Conservation (phyloP, 2,888 invertebrate species). For the Pyrrhia umbra region DNA sequence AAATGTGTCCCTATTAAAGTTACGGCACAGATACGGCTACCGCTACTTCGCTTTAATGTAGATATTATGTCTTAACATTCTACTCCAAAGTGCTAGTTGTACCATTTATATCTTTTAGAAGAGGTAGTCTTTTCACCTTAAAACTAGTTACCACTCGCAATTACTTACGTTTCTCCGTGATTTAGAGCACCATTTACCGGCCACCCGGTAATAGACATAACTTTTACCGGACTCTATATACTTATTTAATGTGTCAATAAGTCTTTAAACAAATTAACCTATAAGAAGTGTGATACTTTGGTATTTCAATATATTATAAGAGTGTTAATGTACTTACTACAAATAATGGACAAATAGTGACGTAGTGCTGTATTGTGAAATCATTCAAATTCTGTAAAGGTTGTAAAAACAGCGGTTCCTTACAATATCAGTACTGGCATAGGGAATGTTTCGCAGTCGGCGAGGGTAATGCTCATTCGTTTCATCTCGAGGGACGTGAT, state of each 20-base stretch:
- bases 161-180: conserved; percentile 55
- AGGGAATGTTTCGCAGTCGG: conserved; percentile 73
- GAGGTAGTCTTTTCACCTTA: conserved; percentile 46
- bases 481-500: conserved; percentile 79
- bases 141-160: conserved; percentile 47
- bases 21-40: conserved; percentile 47
- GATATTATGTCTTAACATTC: conserved; percentile 38
- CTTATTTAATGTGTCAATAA: conserved; percentile 33
- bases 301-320: neutral
- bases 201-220: conserved; percentile 41
- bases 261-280: conserved; percentile 11
- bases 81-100: conserved; percentile 31
- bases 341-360: neutral
- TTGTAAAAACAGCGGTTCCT: conserved; percentile 59
- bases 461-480: conserved; percentile 78
- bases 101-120: conserved; percentile 41
- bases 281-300: conserved; percentile 24
- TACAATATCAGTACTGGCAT: conserved; percentile 62
- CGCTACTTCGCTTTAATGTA: conserved; percentile 47
- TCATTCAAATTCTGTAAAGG: conserved; percentile 51
- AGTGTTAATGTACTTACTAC: neutral
- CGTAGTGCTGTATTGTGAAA: conserved; percentile 20
- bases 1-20: conserved; percentile 57
- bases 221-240: conserved; percentile 19
- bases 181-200: conserved; percentile 55